Evolutionary conservation across 2,888 invertebrate genomes (phyloP).

Genomic region (Emmelina monodactyla): DNA sequence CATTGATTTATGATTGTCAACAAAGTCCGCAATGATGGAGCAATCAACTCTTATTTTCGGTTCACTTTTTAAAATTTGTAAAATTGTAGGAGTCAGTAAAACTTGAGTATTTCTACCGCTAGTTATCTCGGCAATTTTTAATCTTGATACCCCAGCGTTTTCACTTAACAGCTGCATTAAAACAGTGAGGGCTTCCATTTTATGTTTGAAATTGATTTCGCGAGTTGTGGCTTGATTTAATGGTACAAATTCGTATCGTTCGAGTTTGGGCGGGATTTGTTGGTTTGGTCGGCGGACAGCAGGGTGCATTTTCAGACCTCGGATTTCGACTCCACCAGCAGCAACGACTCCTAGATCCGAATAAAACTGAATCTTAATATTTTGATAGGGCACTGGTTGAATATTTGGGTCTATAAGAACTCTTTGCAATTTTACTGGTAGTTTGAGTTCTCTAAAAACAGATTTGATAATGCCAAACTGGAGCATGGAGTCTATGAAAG

Average conservation of each 20-base stretch:
- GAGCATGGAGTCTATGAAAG: conserved; percentile 95
- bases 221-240: conserved; percentile 64
- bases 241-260: conserved; percentile 84
- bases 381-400: conserved; percentile 54
- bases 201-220: conserved; percentile 69
- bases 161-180: conserved; percentile 79
- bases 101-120: conserved; percentile 70
- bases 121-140: conserved; percentile 78
- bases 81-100: conserved; percentile 67
- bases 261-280: conserved; percentile 82
- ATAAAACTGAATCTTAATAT: conserved; percentile 73
- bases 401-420: conserved; percentile 80
- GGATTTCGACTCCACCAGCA: conserved; percentile 86
- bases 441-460: conserved; percentile 78
- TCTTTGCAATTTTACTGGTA: conserved; percentile 88
- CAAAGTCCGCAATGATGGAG: conserved; percentile 45
- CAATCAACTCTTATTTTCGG: conserved; percentile 73
- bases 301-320: conserved; percentile 88
- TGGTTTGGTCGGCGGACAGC: conserved; percentile 84
- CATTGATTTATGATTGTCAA: conserved; percentile 60
- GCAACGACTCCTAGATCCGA: conserved; percentile 75
- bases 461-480: conserved; percentile 88
- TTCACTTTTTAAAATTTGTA: conserved; percentile 74
- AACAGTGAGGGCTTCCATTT: conserved; percentile 71
- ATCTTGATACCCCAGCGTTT: conserved; percentile 74